Conservation (phyloP, 2,888 invertebrate species). For the Pachycephus smyrnensis region DNA sequence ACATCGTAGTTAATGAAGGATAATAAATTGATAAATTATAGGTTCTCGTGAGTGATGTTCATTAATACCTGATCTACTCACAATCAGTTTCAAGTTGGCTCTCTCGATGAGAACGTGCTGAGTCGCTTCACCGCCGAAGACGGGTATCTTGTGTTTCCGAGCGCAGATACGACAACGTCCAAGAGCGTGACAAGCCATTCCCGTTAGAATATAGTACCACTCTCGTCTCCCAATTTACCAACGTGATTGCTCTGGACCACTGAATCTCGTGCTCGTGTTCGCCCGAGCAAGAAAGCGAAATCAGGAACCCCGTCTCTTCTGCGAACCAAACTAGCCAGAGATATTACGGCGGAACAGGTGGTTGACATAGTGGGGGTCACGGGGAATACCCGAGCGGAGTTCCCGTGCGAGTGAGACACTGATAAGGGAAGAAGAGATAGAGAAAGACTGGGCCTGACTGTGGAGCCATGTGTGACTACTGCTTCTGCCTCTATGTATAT, state of each 20-base stretch:
- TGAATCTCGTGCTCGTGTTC: neutral
- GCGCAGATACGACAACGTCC: constrained; percentile 32
- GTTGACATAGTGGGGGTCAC: constrained; percentile 20
- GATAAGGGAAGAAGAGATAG: neutral
- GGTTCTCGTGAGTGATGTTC: neutral
- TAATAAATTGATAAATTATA: neutral
- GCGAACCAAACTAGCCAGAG: neutral
- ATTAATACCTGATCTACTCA: constrained; percentile 17
- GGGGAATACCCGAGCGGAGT: constrained; percentile 34
- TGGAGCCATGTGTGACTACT: neutral
- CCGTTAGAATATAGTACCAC: constrained; percentile 3
- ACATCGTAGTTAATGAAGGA: neutral
- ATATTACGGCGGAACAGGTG: neutral
- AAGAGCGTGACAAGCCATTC: constrained; percentile 32
- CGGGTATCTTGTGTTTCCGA: constrained; percentile 25
- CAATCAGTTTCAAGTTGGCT: constrained; percentile 29
- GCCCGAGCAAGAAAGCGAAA: constrained; percentile 3
- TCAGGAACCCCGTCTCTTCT: constrained; percentile 3
- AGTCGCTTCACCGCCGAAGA: constrained; percentile 30
- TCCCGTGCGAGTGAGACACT: constrained; percentile 18
- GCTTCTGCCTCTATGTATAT: neutral
- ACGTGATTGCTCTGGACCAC: constrained; percentile 5
- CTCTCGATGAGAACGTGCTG: constrained; percentile 28
- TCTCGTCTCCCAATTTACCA: constrained; percentile 7
- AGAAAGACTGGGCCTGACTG: neutral